phyloP scores from a whole-genome alignment of 2,797 vertebrate genomes.

The Heteromormyrus szaboi region DNA sequence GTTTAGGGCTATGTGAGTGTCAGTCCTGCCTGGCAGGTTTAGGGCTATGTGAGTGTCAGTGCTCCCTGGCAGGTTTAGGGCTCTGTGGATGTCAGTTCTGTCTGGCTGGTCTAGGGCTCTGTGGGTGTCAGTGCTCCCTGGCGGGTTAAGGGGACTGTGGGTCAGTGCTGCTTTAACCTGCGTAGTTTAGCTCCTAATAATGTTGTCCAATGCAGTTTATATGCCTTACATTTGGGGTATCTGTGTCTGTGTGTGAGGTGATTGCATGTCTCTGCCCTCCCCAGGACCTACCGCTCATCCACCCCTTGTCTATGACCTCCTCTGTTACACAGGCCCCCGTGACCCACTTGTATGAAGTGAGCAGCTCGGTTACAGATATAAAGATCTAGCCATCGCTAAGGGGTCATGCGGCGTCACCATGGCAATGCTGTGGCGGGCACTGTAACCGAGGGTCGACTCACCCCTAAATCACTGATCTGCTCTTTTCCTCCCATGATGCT shows the following conservation, averaged over 20 bases:
- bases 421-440: neutral
- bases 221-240: neutral
- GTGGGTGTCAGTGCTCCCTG: neutral
- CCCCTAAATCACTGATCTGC: neutral
- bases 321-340: neutral
- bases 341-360: neutral
- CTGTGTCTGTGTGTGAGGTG: neutral
- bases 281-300: neutral
- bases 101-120: neutral
- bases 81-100: neutral
- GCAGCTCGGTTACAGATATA: neutral
- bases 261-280: neutral
- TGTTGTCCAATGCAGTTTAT: neutral
- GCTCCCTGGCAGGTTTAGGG: too few relatives aligned
- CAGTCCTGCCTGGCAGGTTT: too few relatives aligned
- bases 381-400: neutral
- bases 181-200: neutral
- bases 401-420: neutral
- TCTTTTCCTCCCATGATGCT: neutral
- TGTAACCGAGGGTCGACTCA: neutral
- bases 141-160: neutral
- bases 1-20: too few relatives aligned
- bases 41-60: neutral
- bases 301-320: neutral
- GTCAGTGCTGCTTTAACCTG: neutral